phyloP scores from a whole-genome alignment of 2,797 vertebrate genomes.

The Microctenopoma steveboyesi region DNA sequence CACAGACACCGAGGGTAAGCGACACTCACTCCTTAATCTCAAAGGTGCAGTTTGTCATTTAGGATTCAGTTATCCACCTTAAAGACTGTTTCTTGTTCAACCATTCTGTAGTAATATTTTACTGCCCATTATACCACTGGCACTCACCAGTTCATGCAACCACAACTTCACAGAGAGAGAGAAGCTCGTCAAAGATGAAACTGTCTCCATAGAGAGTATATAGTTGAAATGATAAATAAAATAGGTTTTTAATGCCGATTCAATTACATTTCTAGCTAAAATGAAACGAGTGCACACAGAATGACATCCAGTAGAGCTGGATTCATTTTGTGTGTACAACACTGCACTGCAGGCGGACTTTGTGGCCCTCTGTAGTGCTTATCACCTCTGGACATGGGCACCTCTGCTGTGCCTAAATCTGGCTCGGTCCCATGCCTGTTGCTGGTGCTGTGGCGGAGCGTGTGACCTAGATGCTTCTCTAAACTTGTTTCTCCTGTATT shows the following conservation, averaged over 20 bases:
- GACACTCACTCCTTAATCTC: neutral
- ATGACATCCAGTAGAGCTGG: neutral
- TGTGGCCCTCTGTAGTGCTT: slow-evolving; percentile 45
- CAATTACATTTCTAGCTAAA: neutral
- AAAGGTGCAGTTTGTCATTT: neutral
- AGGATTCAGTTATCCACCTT: neutral
- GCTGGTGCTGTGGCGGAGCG: slow-evolving; percentile 43
- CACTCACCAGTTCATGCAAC: too few species aligned
- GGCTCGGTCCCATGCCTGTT: slow-evolving; percentile 50
- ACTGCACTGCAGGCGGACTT: slow-evolving; percentile 34
- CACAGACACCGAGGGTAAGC: slow-evolving; percentile 95
- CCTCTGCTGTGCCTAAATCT: slow-evolving; percentile 70
- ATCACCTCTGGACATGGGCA: slow-evolving; percentile 71
- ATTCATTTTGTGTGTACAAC: slow-evolving; percentile 14
- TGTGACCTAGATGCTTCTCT: slow-evolving; percentile 72
- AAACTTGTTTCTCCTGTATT: slow-evolving; percentile 61
- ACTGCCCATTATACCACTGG: too few species aligned
- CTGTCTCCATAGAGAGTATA: neutral
- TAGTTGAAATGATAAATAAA: neutral
- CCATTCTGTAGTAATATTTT: too few species aligned
- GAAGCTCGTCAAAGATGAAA: too few species aligned
- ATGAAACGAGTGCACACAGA: slow-evolving; percentile 3
- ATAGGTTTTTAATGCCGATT: neutral
- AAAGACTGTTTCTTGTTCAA: neutral
- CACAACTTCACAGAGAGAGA: neutral